These are phyloP conservation scores for Thalassarche chlororhynchos DNA, from an alignment of 2,113 vertebrate species.

Conservation along the genomic window DNA sequence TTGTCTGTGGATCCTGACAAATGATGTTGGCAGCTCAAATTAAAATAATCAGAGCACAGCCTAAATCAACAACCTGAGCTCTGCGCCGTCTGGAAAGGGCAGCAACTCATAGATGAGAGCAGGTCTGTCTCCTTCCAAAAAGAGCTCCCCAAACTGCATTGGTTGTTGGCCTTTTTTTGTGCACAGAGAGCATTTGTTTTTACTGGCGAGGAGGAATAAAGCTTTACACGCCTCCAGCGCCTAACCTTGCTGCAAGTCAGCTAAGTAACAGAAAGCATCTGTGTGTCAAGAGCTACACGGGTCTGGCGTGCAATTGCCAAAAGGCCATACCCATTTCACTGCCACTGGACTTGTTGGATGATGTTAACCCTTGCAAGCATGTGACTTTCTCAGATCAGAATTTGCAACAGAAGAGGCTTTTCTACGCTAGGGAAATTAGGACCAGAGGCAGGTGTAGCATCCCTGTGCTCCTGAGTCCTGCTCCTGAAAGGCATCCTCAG, in stretches of 20 bases:
- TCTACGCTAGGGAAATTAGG: not conserved
- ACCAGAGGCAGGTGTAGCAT: not conserved
- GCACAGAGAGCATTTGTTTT: slow-evolving; percentile 8
- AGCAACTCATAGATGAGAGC: not conserved
- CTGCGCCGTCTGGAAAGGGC: not conserved
- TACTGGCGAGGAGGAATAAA: not conserved
- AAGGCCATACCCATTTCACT: not conserved
- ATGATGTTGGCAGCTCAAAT: not conserved
- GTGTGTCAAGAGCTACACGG: not conserved
- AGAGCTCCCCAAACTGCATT: not conserved
- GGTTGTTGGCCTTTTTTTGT: not conserved
- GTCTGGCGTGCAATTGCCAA: not conserved
- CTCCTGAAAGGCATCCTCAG: not conserved
- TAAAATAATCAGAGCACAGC: slow-evolving; percentile 27
- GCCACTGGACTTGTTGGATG: not conserved
- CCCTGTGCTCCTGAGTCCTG: fast-evolving
- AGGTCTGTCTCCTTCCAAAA: not conserved
- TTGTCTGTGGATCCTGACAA: slow-evolving; percentile 24
- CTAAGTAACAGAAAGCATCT: slow-evolving; percentile 40
- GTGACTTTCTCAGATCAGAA: not conserved
- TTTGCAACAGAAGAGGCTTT: not conserved
- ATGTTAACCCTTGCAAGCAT: not conserved
- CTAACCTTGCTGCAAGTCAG: not conserved
- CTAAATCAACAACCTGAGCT: slow-evolving; percentile 6
- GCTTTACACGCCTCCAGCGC: not conserved